A percentile compares a stretch with the other conserved stretches of the same genome.
Evolutionary conservation across 2,113 vertebrate species (phyloP).

Genomic region (Podilymbus podiceps): DNA sequence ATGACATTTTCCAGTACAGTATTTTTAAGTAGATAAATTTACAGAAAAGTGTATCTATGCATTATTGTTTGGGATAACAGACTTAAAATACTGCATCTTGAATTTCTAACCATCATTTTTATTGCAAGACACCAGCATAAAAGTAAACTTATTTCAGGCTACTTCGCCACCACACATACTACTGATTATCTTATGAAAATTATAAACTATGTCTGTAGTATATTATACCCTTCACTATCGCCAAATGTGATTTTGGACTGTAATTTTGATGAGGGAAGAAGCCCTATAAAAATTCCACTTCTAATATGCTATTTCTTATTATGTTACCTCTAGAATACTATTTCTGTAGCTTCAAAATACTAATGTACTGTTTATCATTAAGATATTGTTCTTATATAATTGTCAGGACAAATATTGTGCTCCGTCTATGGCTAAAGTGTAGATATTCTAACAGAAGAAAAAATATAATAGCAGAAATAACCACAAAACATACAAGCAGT

Average conservation of each 20-base stretch:
- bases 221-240: not conserved
- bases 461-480: not conserved
- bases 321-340: not conserved
- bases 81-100: not conserved
- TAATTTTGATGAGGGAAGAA: not conserved
- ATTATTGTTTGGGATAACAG: not conserved
- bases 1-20: not conserved
- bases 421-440: not conserved
- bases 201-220: not conserved
- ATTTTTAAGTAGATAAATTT: not conserved
- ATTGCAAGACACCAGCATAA: not conserved
- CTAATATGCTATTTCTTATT: not conserved
- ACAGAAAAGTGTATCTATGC: not conserved
- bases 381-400: not conserved
- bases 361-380: not conserved
- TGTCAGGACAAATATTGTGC: not conserved
- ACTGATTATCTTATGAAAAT: not conserved
- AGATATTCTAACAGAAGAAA: not conserved
- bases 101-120: not conserved
- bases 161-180: not conserved
- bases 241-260: not conserved
- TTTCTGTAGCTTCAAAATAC: not conserved
- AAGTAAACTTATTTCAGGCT: not conserved
- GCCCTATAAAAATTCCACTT: not conserved
- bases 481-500: not conserved